phyloP scores from a whole-genome alignment of 2,113 vertebrate genomes.

The Vicugna pacos region DNA sequence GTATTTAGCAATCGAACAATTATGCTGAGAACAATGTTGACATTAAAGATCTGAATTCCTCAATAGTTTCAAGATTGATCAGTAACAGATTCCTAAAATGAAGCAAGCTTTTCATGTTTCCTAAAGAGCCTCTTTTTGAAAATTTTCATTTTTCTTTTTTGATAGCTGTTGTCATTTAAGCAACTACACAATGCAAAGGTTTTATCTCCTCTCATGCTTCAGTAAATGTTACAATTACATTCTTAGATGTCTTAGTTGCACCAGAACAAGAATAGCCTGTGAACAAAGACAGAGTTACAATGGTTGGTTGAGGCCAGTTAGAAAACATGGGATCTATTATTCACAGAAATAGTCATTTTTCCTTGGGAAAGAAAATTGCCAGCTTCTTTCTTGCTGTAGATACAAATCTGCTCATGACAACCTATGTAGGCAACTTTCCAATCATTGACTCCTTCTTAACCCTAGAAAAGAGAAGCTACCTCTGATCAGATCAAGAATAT shows the following conservation, averaged over 20 bases:
- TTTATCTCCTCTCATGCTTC: neutral
- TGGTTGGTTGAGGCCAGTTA: neutral
- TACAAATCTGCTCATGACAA: neutral
- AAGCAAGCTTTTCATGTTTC: constrained; percentile 24
- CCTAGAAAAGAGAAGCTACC: neutral
- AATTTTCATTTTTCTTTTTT: neutral
- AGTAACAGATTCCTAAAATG: constrained; percentile 30
- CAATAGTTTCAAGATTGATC: neutral
- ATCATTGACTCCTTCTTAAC: neutral
- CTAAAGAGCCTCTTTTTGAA: neutral
- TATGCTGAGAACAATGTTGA: neutral
- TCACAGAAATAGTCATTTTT: neutral
- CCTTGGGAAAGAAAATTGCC: neutral
- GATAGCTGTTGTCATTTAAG: neutral
- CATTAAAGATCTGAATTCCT: neutral
- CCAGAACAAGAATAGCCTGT: neutral
- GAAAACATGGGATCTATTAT: neutral
- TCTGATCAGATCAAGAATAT: neutral
- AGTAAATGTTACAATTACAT: neutral
- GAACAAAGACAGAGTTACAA: neutral
- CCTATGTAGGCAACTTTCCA: neutral
- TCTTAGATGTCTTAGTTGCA: neutral
- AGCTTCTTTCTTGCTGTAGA: neutral
- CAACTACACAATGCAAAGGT: neutral
- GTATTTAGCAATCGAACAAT: neutral